Base-by-base conservation (phyloP, 2,113 vertebrate genomes). In the Pseudorasbora parva region DNA sequence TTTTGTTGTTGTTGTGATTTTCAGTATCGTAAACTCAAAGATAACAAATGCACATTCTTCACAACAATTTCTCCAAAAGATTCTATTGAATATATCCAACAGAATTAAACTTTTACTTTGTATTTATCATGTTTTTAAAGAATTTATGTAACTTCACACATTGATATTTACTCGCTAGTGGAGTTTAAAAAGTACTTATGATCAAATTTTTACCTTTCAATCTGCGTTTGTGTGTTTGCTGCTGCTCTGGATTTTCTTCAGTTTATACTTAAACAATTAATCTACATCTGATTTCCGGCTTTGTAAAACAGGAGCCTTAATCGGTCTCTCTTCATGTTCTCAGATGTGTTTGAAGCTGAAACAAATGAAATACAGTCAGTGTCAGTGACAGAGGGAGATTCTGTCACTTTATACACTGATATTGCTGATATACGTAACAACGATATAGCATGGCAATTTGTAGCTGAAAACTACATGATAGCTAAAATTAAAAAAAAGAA, bases 341-440 rank as follows among this genome's bases (percentile, higher is more conserved):
- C n/a, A 69, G 66, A 37, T 1, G 37, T 43, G 66, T 43, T n/a
- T 69, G 4, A 37, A 0, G 33, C 21, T 4, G 8, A 43, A 43
- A 43, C 66, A 43, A 69, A 69, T 41, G 4, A 12, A 69, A 33
- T 19, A 33, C 27, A n/a, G 9, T 69, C 66, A 12, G 4, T 43
- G 8, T 43, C 66, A n/a, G 4, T 69, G 66, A 21, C 3, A 9
- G 66, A 43, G 4, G 66, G 37, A 69, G 9, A 69, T n/a, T 43
- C 9, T 69, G 2, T 69, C 10, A 43, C 66, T 12, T 2, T 69
- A 43, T n/a, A 41, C 4, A 6, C 19, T 43, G 1, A 43, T 43
- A 0, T n/a, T n/a, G 43, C 0, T 12, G 37, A 41, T 21, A n/a
- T 10, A 41, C 27, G 0, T 0, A 8, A 41, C 1, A 0, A 21